These are phyloP conservation scores for Oenanthe melanoleuca DNA, from an alignment of 2,113 vertebrate genomes.

Conservation along the genomic window DNA sequence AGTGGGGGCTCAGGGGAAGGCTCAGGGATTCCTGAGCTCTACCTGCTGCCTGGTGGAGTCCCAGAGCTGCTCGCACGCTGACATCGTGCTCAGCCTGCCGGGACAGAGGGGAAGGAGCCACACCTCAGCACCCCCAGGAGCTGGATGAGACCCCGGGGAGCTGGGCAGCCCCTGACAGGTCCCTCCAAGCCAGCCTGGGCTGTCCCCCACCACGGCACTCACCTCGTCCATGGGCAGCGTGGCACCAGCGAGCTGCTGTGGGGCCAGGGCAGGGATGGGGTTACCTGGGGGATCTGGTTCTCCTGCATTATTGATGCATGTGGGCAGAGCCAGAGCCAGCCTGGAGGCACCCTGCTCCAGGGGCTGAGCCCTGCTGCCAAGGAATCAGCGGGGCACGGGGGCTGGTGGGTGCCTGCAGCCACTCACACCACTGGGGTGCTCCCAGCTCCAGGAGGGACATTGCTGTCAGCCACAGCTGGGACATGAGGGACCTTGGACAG, in stretches of 20 bases:
- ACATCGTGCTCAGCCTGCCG: neutral
- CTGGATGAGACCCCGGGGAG: neutral
- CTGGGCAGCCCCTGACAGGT: neutral
- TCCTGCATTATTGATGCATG: neutral
- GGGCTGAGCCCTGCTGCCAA: neutral
- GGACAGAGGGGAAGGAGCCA: neutral
- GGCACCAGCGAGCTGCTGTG: neutral
- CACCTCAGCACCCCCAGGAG: neutral
- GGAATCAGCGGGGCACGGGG: rapidly evolving
- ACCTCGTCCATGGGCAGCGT: neutral
- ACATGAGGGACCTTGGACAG: neutral
- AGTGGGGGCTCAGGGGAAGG: rapidly evolving
- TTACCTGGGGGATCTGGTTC: neutral
- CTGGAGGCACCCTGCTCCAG: neutral
- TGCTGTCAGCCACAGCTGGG: neutral
- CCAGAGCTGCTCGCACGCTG: neutral
- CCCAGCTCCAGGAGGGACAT: neutral
- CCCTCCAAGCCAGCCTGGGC: neutral
- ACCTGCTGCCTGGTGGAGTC: slow-evolving; percentile 24
- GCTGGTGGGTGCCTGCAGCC: neutral
- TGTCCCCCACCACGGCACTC: neutral
- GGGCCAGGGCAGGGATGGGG: neutral
- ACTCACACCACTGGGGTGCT: rapidly evolving
- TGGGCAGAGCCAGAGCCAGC: neutral
- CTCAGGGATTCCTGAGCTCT: neutral